Conservation (phyloP, 2,888 invertebrate species). For the Orthosia cruda region DNA sequence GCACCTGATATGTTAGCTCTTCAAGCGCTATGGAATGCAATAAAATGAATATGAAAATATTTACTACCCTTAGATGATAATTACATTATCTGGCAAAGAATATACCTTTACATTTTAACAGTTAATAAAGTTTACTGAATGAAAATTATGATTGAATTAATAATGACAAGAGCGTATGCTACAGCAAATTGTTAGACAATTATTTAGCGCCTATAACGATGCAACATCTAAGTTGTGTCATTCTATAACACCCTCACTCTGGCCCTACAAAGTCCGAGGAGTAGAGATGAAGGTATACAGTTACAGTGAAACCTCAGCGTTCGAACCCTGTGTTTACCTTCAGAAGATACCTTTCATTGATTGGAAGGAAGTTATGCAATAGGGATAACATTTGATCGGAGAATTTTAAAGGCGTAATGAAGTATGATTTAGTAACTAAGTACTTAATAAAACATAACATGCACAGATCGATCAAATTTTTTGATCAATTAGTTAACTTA, state of each 20-base stretch:
- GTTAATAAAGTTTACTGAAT: too few relatives aligned
- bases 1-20: too few relatives aligned
- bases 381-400: neutral
- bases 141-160: too few relatives aligned
- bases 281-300: constrained; percentile 48
- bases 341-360: constrained; percentile 27
- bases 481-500: too few relatives aligned
- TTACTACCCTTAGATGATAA: too few relatives aligned
- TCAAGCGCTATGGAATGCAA: too few relatives aligned
- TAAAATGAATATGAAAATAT: too few relatives aligned
- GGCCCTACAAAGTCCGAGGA: neutral
- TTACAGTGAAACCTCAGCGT: constrained; percentile 41
- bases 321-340: constrained; percentile 39
- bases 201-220: neutral
- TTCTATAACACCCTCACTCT: neutral
- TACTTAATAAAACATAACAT: neutral
- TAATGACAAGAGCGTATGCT: too few relatives aligned
- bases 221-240: constrained; percentile 3
- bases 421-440: too few relatives aligned
- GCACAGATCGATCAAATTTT: neutral
- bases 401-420: neutral
- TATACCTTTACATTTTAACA: too few relatives aligned
- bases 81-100: too few relatives aligned
- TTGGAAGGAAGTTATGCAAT: constrained; percentile 20
- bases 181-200: neutral